phyloP scores from a whole-genome alignment of 2,797 vertebrate species.

The Coracias cyanogaster region DNA sequence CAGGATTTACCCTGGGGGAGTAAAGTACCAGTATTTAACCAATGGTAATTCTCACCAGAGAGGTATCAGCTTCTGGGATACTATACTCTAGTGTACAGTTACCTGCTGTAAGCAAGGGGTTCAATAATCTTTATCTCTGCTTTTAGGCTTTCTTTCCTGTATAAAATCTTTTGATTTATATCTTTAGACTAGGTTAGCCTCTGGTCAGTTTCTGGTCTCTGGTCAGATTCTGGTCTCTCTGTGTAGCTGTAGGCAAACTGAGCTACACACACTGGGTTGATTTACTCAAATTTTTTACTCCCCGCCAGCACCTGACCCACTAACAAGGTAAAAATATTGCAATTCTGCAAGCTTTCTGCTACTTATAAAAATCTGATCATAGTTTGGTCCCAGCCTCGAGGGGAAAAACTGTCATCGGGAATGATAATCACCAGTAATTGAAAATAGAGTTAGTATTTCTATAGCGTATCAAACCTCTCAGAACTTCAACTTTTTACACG shows the following conservation, averaged over 20 bases:
- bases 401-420: background rate
- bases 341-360: background rate
- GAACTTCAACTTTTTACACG: background rate
- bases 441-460: constrained; percentile 69
- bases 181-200: background rate
- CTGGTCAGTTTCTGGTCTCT: background rate
- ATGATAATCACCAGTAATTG: constrained; percentile 3
- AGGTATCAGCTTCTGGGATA: background rate
- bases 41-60: background rate
- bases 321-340: constrained; percentile 2
- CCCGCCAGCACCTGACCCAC: background rate
- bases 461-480: constrained; percentile 51
- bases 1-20: background rate
- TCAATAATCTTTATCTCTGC: background rate
- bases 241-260: background rate
- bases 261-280: background rate
- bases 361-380: constrained; percentile 29
- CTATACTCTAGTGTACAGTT: background rate
- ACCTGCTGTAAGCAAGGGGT: background rate
- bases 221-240: background rate
- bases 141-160: background rate
- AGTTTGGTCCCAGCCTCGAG: constrained; percentile 17
- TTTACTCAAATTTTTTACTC: background rate
- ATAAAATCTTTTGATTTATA: background rate
- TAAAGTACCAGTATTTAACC: background rate